These are phyloP conservation scores for Botia kubotai DNA, from an alignment of 2,797 vertebrate genomes.

Conservation along the genomic window DNA sequence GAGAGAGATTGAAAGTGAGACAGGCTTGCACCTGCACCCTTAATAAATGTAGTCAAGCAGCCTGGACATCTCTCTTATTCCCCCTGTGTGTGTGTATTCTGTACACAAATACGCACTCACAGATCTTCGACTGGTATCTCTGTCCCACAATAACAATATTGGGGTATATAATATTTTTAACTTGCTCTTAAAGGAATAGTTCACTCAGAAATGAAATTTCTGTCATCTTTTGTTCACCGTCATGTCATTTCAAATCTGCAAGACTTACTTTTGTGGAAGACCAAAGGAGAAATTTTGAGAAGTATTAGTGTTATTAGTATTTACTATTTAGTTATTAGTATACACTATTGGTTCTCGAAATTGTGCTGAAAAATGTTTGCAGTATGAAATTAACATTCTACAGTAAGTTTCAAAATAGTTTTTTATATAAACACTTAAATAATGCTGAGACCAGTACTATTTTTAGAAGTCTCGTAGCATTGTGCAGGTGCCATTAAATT, in stretches of 20 bases:
- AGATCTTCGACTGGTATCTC: neutral
- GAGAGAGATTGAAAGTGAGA: slow-evolving; percentile 61
- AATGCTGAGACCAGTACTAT: neutral
- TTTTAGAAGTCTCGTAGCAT: slow-evolving; percentile 1
- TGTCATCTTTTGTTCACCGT: neutral
- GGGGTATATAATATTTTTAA: neutral
- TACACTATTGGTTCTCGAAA: neutral
- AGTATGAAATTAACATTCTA: neutral
- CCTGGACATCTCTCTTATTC: slow-evolving; percentile 55
- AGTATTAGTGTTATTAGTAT: neutral
- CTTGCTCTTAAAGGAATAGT: neutral
- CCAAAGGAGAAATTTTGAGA: neutral
- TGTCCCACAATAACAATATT: neutral
- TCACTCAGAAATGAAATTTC: no score
- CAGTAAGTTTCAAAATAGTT: neutral
- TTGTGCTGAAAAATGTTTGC: neutral
- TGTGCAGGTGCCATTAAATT: slow-evolving; percentile 29
- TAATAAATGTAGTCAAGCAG: slow-evolving; percentile 60
- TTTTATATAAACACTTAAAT: neutral
- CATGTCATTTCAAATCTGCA: no score
- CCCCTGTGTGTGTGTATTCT: slow-evolving; percentile 50
- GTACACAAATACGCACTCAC: slow-evolving; percentile 30
- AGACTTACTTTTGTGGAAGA: neutral
- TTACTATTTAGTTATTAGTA: no score
- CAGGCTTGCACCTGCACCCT: slow-evolving; percentile 61